Base-by-base conservation (phyloP, 2,797 vertebrate species). In the Clamator glandarius region DNA sequence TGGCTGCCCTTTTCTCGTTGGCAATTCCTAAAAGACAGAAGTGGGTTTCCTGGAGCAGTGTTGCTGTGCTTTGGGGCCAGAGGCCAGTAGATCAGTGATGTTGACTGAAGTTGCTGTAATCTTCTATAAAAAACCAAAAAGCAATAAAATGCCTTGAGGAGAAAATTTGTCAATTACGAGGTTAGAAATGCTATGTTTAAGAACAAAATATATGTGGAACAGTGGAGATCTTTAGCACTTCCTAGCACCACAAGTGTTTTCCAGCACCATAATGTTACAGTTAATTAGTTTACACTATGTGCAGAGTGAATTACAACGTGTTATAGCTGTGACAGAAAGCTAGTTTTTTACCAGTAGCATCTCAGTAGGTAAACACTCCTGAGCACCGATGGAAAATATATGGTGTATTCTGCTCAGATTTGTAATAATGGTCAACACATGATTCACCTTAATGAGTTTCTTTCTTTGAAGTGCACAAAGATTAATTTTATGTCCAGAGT, bases 361-460 rank as follows among this genome's bases (percentile, higher is more conserved):
- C 39, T 39, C n/a, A 4, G 42, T 93, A 42, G 80, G 81, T 84
- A 95, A 90, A 96, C 84, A 94, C 35, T 58, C 69, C 2, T 48
- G 50, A 77, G 44, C 63, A 54, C 28, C 51, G 12, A 73, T 85
- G 96, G 92, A 92, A 96, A 92, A 95, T 52, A 77, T 3, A 48
- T 23, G 51, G 9, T 46, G 66, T 33, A 29, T 92, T 92, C 68
- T 91, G 92, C 48, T 80, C 87, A 77, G 94, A 44, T 83, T 92
- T 61, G n/a, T 89, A 96, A 63, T 48, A 89, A 96, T 81, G 74
- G 62, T 95, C 96, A 96, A 96, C 95, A 84, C 79, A 55, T 91
- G 86, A 93, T 92, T 84, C 79, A 86, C 82, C 57, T 92, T 94
- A 95, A 97, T 33, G 81, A 52, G 29, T 73, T 35, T 9, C 64